phyloP scores from a whole-genome alignment of 2,888 invertebrate genomes.

The Zygogramma bicolorata region DNA sequence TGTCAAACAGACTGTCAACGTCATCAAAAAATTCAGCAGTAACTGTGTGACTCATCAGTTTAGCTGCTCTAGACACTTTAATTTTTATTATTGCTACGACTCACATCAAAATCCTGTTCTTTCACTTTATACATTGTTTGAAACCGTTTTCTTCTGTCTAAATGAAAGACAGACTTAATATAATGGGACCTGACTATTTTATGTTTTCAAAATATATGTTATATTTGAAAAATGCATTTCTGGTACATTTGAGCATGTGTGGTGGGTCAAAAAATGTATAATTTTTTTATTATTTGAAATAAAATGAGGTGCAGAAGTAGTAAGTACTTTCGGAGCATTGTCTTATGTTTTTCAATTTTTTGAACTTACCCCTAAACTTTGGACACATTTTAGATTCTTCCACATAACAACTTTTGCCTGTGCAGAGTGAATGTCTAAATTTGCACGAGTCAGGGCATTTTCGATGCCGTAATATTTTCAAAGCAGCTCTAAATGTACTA shows the following conservation, averaged over 20 bases:
- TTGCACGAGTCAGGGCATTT: neutral
- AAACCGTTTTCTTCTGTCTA: neutral
- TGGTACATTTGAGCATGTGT: conserved; percentile 28
- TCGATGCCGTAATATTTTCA: neutral
- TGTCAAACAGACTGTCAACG: conserved; percentile 39
- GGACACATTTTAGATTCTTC: neutral
- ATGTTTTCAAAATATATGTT: neutral
- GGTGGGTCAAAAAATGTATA: neutral
- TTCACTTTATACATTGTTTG: neutral
- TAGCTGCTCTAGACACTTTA: too few species aligned
- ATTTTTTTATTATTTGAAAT: neutral
- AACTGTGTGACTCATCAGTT: conserved; percentile 4
- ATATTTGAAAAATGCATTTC: conserved; percentile 10
- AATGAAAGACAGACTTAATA: neutral
- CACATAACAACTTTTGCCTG: neutral
- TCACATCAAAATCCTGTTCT: neutral
- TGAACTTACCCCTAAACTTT: neutral
- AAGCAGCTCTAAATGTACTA: neutral
- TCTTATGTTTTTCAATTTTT: neutral
- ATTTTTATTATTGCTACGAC: too few species aligned
- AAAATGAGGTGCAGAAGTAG: neutral
- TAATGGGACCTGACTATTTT: neutral
- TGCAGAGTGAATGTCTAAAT: neutral
- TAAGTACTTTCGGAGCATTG: neutral
- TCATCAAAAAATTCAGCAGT: conserved; percentile 41